Conservation (phyloP, 1,140 invertebrate genomes). For the Drosophila mayri region DNA sequence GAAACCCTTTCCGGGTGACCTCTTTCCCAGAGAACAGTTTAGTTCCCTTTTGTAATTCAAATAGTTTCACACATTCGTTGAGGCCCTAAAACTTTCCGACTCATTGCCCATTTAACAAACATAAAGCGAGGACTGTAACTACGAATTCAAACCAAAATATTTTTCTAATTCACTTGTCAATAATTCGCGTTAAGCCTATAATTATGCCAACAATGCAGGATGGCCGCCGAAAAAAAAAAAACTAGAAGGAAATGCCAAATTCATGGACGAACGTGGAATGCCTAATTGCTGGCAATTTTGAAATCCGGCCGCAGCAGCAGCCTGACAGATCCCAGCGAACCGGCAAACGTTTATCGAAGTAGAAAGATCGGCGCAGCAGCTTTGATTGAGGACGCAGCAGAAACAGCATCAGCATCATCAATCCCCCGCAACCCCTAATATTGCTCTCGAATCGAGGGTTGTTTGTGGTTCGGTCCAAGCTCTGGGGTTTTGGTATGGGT, state of each 20-base stretch:
- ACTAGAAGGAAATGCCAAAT: slow-evolving; percentile 19
- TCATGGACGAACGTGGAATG: slow-evolving; percentile 46
- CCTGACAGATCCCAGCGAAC: slow-evolving; percentile 36
- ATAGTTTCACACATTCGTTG: slow-evolving; percentile 32
- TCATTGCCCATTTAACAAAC: slow-evolving; percentile 27
- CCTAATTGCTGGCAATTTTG: slow-evolving; percentile 74
- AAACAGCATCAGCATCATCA: too few species aligned
- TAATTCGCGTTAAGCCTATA: slow-evolving; percentile 73
- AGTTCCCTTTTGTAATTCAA: slow-evolving; percentile 17
- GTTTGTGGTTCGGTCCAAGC: slow-evolving; percentile 58
- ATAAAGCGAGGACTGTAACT: slow-evolving; percentile 24
- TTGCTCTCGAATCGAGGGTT: slow-evolving; percentile 65
- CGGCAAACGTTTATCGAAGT: slow-evolving; percentile 58
- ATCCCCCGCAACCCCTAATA: slow-evolving; percentile 57
- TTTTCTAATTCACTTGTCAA: slow-evolving; percentile 78
- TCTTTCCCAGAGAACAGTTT: slow-evolving; percentile 4
- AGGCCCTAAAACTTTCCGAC: slow-evolving; percentile 35
- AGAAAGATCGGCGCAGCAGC: slow-evolving; percentile 68
- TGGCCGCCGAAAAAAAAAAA: slow-evolving; percentile 22
- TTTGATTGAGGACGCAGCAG: slow-evolving; percentile 65
- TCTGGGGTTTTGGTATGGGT: neutral
- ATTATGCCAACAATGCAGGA: slow-evolving; percentile 73
- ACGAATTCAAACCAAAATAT: slow-evolving; percentile 47
- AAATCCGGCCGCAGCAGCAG: slow-evolving; percentile 40
- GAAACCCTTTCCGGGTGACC: slow-evolving; percentile 8